Evolutionary conservation across 1,140 invertebrate species (phyloP), one percentile per base, ranked within the genome.

Genomic region (Octopus sinensis): DNA sequence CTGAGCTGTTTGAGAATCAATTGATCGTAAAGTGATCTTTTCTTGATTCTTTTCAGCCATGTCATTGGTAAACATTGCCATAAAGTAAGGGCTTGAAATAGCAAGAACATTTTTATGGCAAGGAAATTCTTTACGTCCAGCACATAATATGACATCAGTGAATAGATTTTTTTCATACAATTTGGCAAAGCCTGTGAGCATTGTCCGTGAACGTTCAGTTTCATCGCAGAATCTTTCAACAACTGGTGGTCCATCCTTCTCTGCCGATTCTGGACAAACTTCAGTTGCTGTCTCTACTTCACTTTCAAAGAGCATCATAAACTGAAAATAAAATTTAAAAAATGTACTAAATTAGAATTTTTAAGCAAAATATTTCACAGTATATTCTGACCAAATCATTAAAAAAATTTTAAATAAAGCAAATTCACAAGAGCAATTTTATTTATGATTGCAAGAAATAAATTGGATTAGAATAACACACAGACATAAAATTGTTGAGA

Each of bases 51-150:
- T 90, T 84, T 93, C 92, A 4, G 89, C 89, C 87, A 92, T 86
- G 71, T 90, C 88, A 71, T 84, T 87, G 10, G 86, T 88, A 83
- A 93, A 92, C 92, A 92, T 92, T 6, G 91, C 92, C 90, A 92
- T 88, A 86, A 92, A 92, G 84, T 92, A 92, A 5, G 91, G 90
- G 85, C 92, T 92, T 62, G 91, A 92, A 53, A 91, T 88, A 6
- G 91, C 92, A 51, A 92, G 86, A 17, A 92, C 91, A 86, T 91
- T 91, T 83, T 89, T 90, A 83, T 92, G 92, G 84, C 91, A 92
- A 17, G 90, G 90, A 86, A 92, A 92, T 78, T 91, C 91, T 83
- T 84, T 81, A 9, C 87, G 86, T 54, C 91, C 91, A 4, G 92
- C 92, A 83, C 86, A 88, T 43, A 93, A 81, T 5, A 89, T 90